Percentiles rank a stretch among this genome's conserved stretches.
Evolutionary conservation across 2,113 vertebrate genomes (phyloP).

Genomic region (Meles meles): DNA sequence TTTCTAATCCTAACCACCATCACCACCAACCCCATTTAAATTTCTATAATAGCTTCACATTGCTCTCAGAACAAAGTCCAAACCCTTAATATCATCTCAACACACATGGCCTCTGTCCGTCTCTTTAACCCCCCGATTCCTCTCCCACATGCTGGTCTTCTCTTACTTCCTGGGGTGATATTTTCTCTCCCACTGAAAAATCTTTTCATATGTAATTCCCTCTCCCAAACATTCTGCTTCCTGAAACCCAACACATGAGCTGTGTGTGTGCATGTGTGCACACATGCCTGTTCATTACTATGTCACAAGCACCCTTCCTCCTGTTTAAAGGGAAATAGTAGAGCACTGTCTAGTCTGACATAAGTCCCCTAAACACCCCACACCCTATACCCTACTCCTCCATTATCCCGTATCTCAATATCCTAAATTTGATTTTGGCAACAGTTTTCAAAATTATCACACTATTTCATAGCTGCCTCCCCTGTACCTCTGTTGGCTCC

Average conservation of each 20-base stretch:
- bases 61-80: not conserved
- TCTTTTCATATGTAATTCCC: no score
- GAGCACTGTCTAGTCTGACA: not conserved
- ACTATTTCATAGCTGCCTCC: not conserved
- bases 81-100: not conserved
- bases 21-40: not conserved
- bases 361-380: not conserved
- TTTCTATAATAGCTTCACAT: not conserved
- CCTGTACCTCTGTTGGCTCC: not conserved
- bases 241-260: not conserved
- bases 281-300: no score
- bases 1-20: not conserved
- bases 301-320: not conserved
- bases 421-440: not conserved
- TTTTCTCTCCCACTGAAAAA: not conserved
- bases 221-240: not conserved
- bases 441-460: not conserved
- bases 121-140: not conserved
- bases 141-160: not conserved
- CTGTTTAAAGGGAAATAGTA: not conserved
- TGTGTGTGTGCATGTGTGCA: rapidly evolving
- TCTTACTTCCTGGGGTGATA: not conserved
- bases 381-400: not conserved
- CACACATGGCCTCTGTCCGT: rapidly evolving
- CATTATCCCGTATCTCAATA: not conserved